Evolutionary conservation across 2,113 vertebrate genomes (phyloP), one percentile per base, ranked within the genome.

Genomic region (Anolis sagrei): DNA sequence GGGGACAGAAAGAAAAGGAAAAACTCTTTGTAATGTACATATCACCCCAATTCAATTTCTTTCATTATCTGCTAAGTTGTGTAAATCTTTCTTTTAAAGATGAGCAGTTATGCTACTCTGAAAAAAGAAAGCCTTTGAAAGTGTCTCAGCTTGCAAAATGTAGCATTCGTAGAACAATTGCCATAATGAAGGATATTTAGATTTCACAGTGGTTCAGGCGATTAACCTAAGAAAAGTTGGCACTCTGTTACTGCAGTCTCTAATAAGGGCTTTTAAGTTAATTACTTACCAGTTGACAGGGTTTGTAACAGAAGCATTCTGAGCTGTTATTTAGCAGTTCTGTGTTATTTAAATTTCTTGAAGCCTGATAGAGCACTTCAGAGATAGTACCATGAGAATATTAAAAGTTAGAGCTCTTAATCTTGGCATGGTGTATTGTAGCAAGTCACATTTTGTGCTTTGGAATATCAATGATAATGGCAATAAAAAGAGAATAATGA

Each of bases 201-300:
- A 77, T 82, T 87, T 76, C 2, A 1, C 2, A 39, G 8, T 7
- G 74, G 1, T 32, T 81, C 4, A 0, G 66, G 2, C 16, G 82
- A 66, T 7, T 85, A 74, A 23, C 44, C 84, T 84, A 48, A 73
- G 1, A 72, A 88, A 80, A n/a, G 72, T 74, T 72, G 7, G 0
- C 2, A 66, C 0, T 54, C 34, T 69, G 10, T 2, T 81, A 74
- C 86, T 76, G 9, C n/a, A 23, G 0, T 32, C 25, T 84, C 69
- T 80, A 78, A 1, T 61, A 78, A 78, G 48, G 44, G 78, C 78
- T 81, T 86, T 86, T 80, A 86, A 49, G 4, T 1, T 44, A 85
- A 82, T 76, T 72, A 78, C 1, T 3, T 23, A 5, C 1, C 70
- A 76, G 1, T 29, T 88, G 10, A 70, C 18, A 88, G 2, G 80